Percentiles rank a stretch among this genome's conserved stretches.
phyloP scores from a whole-genome alignment of 30 jellyfish, hydroid and myxozoan species.

The Hydractinia symbiolongicarpus region DNA sequence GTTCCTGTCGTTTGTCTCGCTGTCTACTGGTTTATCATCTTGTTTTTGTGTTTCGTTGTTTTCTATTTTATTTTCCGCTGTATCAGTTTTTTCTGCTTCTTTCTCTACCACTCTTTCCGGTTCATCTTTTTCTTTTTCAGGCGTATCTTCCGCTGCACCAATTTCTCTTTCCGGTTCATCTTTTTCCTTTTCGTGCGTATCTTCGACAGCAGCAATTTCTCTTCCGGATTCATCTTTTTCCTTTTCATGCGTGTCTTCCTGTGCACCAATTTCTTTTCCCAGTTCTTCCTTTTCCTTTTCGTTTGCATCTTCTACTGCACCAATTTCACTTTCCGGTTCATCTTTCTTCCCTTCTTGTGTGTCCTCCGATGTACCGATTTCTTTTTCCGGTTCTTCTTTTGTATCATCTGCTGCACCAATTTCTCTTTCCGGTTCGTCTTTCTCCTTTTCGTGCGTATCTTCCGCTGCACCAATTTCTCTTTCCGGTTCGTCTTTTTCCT shows the following conservation, averaged over 20 bases:
- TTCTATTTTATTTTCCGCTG: neutral
- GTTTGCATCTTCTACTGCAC: neutral
- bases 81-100: neutral
- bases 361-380: neutral
- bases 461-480: neutral
- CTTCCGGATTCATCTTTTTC: neutral
- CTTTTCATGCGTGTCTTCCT: neutral
- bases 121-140: neutral
- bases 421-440: neutral
- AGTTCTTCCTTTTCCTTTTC: neutral
- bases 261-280: neutral
- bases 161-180: neutral
- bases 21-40: neutral
- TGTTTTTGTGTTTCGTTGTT: constrained; percentile 2
- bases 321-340: neutral
- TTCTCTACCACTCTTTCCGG: neutral
- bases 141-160: neutral
- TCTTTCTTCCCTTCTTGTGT: neutral
- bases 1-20: neutral
- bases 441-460: neutral
- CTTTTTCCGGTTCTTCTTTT: too few species aligned
- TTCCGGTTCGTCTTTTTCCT: neutral
- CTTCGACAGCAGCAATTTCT: neutral
- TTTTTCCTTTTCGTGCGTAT: neutral
- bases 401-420: neutral